Evolutionary conservation across 2,888 invertebrate genomes (phyloP).

Genomic region (Epinotia ramella): DNA sequence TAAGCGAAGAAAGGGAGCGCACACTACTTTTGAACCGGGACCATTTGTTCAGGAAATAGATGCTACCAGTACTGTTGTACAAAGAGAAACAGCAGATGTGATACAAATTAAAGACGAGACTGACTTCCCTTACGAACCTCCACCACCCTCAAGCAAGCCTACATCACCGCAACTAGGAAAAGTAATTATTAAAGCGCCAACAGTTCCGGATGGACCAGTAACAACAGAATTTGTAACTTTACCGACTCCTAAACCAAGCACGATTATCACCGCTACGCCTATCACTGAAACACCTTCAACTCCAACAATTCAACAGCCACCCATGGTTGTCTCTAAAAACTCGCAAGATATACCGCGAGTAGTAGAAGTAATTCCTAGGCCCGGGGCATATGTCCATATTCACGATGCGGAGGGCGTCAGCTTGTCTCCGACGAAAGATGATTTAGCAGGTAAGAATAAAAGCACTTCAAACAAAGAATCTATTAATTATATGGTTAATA

Average conservation of each 20-base stretch:
- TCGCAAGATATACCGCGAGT: constrained; percentile 74
- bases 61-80: constrained; percentile 72
- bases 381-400: constrained; percentile 90
- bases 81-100: constrained; percentile 74
- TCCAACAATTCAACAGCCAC: constrained; percentile 55
- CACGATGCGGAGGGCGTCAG: constrained; percentile 87
- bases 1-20: constrained; percentile 91
- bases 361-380: constrained; percentile 79
- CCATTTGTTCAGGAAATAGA: constrained; percentile 90
- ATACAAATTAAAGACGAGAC: constrained; percentile 76
- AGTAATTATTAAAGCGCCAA: constrained; percentile 86
- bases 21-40: constrained; percentile 95
- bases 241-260: constrained; percentile 85
- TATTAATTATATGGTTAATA: constrained; percentile 57
- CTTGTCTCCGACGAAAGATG: constrained; percentile 86
- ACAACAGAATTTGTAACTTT: constrained; percentile 85
- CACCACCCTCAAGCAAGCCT: constrained; percentile 78
- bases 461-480: constrained; percentile 63
- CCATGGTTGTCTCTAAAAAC: constrained; percentile 57
- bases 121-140: constrained; percentile 77
- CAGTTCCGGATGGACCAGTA: constrained; percentile 72
- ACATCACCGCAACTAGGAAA: constrained; percentile 88
- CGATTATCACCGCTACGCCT: constrained; percentile 86
- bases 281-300: constrained; percentile 68
- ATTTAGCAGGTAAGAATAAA: constrained; percentile 88